Evolutionary conservation across 2,797 vertebrate species (phyloP).

Genomic region (Pygocentrus nattereri): DNA sequence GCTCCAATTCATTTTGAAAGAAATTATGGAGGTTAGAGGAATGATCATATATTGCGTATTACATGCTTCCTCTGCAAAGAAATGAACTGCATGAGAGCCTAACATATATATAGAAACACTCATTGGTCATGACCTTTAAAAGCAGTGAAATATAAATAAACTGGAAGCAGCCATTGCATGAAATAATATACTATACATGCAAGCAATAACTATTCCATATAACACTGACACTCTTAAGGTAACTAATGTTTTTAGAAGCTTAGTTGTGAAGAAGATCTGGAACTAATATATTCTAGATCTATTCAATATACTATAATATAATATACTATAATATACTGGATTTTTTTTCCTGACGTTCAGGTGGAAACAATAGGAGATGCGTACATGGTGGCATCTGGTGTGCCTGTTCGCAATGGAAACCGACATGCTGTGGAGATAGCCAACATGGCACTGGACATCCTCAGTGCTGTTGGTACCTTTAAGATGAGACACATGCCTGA

Average conservation of each 20-base stretch:
- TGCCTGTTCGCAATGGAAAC: slow-evolving; percentile 66
- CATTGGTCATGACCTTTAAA: slow-evolving; percentile 9
- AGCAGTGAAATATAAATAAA: neutral
- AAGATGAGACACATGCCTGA: slow-evolving; percentile 74
- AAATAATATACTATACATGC: neutral
- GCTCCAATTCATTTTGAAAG: neutral
- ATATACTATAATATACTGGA: no score
- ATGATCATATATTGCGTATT: neutral
- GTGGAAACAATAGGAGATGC: slow-evolving; percentile 72
- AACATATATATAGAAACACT: neutral
- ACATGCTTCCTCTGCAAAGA: neutral
- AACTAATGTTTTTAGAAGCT: neutral
- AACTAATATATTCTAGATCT: neutral
- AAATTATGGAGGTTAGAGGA: neutral
- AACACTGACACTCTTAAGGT: neutral
- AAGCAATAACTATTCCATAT: neutral
- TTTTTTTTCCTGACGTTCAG: slow-evolving; percentile 35
- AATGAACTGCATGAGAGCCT: neutral
- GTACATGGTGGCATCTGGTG: slow-evolving; percentile 72
- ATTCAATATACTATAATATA: no score
- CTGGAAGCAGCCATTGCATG: neutral
- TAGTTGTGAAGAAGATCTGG: neutral
- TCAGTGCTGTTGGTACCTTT: slow-evolving; percentile 69
- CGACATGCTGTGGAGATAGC: slow-evolving; percentile 68
- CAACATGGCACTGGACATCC: slow-evolving; percentile 71